Conservation (phyloP, 2,113 vertebrate species). For the Tragelaphus strepsiceros region DNA sequence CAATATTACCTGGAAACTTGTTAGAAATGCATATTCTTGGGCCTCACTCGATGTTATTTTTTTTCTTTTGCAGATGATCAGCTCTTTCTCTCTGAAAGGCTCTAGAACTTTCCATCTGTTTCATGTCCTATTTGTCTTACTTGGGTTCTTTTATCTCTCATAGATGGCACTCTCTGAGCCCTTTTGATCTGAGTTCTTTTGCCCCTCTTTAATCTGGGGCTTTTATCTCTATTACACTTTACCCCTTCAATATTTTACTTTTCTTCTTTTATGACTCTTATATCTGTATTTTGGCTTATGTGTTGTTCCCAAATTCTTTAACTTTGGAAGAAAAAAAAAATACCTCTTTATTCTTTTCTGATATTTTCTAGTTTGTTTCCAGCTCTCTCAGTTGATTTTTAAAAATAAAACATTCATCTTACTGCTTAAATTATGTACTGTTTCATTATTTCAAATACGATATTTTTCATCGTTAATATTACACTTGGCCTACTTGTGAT, state of each 20-base stretch:
- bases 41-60: neutral
- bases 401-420: neutral
- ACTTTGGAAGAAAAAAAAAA: neutral
- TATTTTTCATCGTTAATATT: neutral
- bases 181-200: neutral
- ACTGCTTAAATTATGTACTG: neutral
- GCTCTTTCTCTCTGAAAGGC: neutral
- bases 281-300: neutral
- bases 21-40: neutral
- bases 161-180: neutral
- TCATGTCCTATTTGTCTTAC: neutral
- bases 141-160: neutral
- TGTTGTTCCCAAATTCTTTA: neutral
- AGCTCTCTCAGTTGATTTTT: neutral
- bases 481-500: neutral
- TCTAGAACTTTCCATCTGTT: neutral
- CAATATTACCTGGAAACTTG: neutral
- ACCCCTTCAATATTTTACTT: neutral
- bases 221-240: neutral
- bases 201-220: neutral
- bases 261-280: neutral
- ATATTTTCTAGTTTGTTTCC: neutral
- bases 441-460: neutral
- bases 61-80: neutral
- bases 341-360: neutral